Percentiles rank a stretch among this genome's conserved stretches.
These are phyloP conservation scores for Engraulis encrasicolus DNA, from an alignment of 2,113 vertebrate species.

Conservation along the genomic window DNA sequence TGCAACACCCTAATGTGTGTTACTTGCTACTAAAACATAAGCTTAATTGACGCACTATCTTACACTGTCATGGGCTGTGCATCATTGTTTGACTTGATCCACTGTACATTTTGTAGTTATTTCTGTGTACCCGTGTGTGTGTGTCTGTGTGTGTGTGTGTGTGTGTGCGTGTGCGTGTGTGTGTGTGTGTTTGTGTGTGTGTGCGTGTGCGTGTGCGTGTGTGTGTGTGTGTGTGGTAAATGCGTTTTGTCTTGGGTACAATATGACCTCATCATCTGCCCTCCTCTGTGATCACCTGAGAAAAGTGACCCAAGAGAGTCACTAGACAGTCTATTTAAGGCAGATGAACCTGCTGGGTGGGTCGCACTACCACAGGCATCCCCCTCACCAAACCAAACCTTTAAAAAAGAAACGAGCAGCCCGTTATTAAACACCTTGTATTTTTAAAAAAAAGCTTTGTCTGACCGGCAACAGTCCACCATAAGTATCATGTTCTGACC, in stretches of 20 bases:
- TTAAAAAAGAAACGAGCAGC: neutral
- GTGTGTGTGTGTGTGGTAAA: no score
- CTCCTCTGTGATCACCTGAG: neutral
- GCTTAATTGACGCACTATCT: no score
- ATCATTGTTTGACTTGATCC: no score
- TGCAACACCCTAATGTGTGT: no score
- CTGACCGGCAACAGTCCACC: neutral
- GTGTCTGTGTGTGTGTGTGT: neutral
- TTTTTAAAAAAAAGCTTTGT: neutral
- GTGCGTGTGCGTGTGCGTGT: no score
- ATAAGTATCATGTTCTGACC: neutral
- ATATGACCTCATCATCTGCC: no score
- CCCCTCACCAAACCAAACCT: neutral
- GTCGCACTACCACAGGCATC: neutral
- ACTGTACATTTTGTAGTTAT: no score
- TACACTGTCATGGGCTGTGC: no score
- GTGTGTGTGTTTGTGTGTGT: neutral
- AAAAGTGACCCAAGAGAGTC: neutral
- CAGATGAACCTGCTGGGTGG: neutral
- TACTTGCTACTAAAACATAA: no score
- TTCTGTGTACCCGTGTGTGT: neutral
- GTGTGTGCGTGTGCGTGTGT: neutral
- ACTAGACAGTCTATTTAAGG: neutral
- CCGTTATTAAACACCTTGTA: neutral
- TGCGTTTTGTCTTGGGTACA: no score